phyloP scores from a whole-genome alignment of 1,140 invertebrate genomes.

The Hyles euphorbiae region DNA sequence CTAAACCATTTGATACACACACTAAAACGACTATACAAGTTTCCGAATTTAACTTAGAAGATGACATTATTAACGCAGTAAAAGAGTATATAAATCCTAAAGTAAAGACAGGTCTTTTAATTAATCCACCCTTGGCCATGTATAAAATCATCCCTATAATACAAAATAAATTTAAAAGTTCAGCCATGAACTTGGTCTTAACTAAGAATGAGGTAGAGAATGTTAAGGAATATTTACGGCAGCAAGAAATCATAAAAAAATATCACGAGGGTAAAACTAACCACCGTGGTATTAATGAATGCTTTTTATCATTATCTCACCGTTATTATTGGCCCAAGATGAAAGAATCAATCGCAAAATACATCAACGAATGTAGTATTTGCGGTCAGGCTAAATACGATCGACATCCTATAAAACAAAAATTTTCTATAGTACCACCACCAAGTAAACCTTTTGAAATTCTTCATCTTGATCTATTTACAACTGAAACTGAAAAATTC shows the following conservation, averaged over 20 bases:
- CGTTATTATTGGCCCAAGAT: conserved; percentile 24
- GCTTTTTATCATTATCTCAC: conserved; percentile 10
- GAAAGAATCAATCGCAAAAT: conserved; percentile 16
- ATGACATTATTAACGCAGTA: conserved; percentile 13
- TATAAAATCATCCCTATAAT: conserved; percentile 18
- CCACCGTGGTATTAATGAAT: conserved; percentile 21
- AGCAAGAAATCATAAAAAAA: conserved; percentile 19
- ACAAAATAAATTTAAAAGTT: conserved; percentile 16
- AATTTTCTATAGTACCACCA: conserved; percentile 14
- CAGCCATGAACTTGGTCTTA: conserved; percentile 17
- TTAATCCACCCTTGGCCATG: conserved; percentile 10
- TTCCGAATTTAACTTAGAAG: conserved; percentile 14
- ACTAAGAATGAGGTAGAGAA: conserved; percentile 16
- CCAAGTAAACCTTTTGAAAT: conserved; percentile 18
- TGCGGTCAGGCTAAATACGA: conserved; percentile 20
- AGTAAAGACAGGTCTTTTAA: conserved; percentile 16
- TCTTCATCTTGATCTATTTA: conserved; percentile 11
- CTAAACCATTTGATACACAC: conserved; percentile 19
- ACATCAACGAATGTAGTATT: conserved; percentile 15
- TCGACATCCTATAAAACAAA: conserved; percentile 14
- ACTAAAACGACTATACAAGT: conserved; percentile 12
- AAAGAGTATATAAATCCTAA: conserved; percentile 20
- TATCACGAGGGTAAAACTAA: conserved; percentile 27
- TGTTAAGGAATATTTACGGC: conserved; percentile 13
- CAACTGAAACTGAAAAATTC: conserved; percentile 11